Conservation (phyloP, 2,797 vertebrate genomes). For the Acipenser transmontanus region DNA sequence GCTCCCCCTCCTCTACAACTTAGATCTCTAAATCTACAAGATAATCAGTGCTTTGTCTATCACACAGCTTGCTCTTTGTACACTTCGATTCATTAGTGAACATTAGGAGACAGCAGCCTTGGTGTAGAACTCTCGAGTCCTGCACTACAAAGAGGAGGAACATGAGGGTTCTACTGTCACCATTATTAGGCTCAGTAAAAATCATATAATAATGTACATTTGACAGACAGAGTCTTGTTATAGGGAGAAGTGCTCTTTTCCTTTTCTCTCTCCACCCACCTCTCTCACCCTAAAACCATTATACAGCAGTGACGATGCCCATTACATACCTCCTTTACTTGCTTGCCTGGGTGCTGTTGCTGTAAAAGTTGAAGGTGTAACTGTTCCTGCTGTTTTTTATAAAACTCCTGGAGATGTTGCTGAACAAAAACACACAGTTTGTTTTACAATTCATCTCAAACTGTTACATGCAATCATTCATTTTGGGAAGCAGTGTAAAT, state of each 20-base stretch:
- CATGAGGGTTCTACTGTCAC: constrained; percentile 33
- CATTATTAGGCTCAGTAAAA: constrained; percentile 36
- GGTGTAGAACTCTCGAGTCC: constrained; percentile 41
- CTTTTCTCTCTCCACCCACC: background rate
- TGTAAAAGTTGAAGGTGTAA: constrained; percentile 98
- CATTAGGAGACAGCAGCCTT: constrained; percentile 39
- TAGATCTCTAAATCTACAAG: constrained; percentile 37
- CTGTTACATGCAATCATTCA: no score
- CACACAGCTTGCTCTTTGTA: constrained; percentile 38
- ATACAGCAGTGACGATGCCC: constrained; percentile 9
- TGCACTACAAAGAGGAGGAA: constrained; percentile 31
- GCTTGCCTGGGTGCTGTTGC: constrained; percentile 90
- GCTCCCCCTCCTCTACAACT: constrained; percentile 32
- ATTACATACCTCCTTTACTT: constrained; percentile 86
- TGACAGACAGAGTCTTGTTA: constrained; percentile 28
- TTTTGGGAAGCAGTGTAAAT: no score
- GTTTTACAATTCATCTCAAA: no score
- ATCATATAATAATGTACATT: constrained; percentile 29
- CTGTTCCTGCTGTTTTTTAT: constrained; percentile 99
- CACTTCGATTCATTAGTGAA: constrained; percentile 43
- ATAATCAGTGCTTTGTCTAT: constrained; percentile 49
- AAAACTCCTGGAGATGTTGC: constrained; percentile 99
- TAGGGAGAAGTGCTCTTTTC: constrained; percentile 25
- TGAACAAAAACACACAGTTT: constrained; percentile 42
- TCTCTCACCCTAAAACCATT: constrained; percentile 6